Evolutionary conservation across 2,888 invertebrate species (phyloP).

Genomic region (Erebia palarica): DNA sequence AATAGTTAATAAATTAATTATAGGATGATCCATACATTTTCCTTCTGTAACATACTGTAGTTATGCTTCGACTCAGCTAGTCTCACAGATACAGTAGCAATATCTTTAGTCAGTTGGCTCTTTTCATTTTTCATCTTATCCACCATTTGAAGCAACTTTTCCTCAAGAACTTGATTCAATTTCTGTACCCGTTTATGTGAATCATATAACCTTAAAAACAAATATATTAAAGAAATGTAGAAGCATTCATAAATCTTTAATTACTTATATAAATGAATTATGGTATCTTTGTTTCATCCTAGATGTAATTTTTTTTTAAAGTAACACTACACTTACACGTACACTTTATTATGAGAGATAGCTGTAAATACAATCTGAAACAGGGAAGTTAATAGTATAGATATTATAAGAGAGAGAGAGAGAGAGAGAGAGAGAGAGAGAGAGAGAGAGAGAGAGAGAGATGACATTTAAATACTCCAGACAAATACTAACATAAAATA

Average conservation of each 20-base stretch:
- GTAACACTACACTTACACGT: too few relatives aligned
- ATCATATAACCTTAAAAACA: constrained; percentile 89
- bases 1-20: background rate
- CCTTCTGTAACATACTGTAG: constrained; percentile 91
- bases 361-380: too few relatives aligned
- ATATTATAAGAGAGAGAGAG: too few relatives aligned
- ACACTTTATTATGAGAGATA: too few relatives aligned
- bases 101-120: constrained; percentile 91
- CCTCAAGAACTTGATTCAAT: constrained; percentile 96
- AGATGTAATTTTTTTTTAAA: too few relatives aligned
- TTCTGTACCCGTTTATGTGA: constrained; percentile 96
- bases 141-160: constrained; percentile 95
- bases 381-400: too few relatives aligned
- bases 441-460: too few relatives aligned
- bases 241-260: background rate
- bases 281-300: too few relatives aligned
- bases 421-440: too few relatives aligned
- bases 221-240: background rate
- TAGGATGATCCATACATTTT: constrained; percentile 85
- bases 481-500: too few relatives aligned
- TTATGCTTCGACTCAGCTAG: constrained; percentile 93
- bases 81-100: constrained; percentile 91
- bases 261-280: too few relatives aligned
- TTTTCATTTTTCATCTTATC: constrained; percentile 96
- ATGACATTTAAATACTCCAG: too few relatives aligned